Percentiles rank a stretch among this genome's conserved stretches.
These are phyloP conservation scores for Hypolimnas misippus DNA, from an alignment of 2,888 invertebrate species.

Conservation along the genomic window DNA sequence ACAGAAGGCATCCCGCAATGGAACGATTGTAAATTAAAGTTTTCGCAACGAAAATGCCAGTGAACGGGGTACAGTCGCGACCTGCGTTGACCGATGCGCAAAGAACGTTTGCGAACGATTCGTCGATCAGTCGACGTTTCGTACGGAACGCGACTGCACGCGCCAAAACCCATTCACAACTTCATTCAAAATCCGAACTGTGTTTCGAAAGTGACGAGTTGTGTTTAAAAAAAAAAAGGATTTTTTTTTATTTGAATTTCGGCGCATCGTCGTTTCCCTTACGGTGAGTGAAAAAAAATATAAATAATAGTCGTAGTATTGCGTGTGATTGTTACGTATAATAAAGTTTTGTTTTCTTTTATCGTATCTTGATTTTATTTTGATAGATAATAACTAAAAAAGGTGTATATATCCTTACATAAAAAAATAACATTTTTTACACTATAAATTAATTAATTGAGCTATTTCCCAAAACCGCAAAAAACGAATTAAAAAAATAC, in stretches of 20 bases:
- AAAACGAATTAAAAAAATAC: too few species aligned
- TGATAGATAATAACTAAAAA: background rate
- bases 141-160: conserved; percentile 66
- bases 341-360: conserved; percentile 45
- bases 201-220: conserved; percentile 60
- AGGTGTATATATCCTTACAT: too few species aligned
- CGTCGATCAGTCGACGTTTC: conserved; percentile 67
- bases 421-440: too few species aligned
- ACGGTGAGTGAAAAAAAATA: conserved; percentile 63
- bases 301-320: conserved; percentile 12
- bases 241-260: conserved; percentile 52
- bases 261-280: conserved; percentile 57
- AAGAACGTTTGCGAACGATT: conserved; percentile 60
- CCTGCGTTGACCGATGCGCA: conserved; percentile 63
- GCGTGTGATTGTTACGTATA: conserved; percentile 35
- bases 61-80: conserved; percentile 25
- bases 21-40: background rate
- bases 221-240: conserved; percentile 61
- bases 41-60: conserved; percentile 1
- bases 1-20: background rate
- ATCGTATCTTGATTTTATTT: conserved; percentile 3
- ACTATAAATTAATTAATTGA: too few species aligned
- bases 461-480: too few species aligned
- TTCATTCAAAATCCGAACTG: conserved; percentile 42
- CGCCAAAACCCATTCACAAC: conserved; percentile 36